Base-by-base conservation (phyloP, 2,113 vertebrate species). In the Rattus rattus region DNA sequence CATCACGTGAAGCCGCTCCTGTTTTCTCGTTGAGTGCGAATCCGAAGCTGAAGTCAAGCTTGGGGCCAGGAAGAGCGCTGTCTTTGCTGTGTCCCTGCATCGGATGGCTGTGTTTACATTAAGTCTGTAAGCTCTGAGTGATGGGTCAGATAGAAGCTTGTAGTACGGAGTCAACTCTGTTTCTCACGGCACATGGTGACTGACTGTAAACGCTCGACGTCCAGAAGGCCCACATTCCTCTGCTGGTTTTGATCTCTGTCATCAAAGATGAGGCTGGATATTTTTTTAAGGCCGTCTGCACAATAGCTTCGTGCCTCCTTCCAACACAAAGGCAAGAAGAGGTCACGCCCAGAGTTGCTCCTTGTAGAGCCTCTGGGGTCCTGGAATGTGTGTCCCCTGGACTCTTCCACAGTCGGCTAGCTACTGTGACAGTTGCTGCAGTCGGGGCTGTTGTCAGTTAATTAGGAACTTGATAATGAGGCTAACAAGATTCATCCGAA, bases 191-290 rank as follows among this genome's bases (percentile, higher is more conserved):
- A 72, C 59, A 76, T 52, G 65, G 73, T 16, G 1, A 77, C 56
- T 2, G 43, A 88, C 59, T 83, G 13, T 47, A 81, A 95, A 36
- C 28, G 14, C 30, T 61, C 81, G 39, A 30, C 19, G 20, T 24
- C 16, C 36, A 77, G 39, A 61, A 28, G 13, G 26, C 47, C 13
- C 10, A 12, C 24, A 9, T 69, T 75, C 49, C 30, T 77, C 17
- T 13, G 36, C n/a, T 56, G 43, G 12, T 90, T 95, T 91, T 94
- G 30, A 93, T 89, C 90, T 93, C 93, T 81, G 69, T 76, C 56
- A 96, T 80, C 89, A 84, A 94, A 97, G 94, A 84, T 90, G 56
- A 69, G 54, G 86, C 54, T 86, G 49, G 70, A n/a, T 63, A 43
- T 36, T 59, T 61, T 86, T 79, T 67, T 81, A 92, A 39, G 76